Evolutionary conservation across 2,113 vertebrate species (phyloP).

Genomic region (Myrmecophaga tridactyla): DNA sequence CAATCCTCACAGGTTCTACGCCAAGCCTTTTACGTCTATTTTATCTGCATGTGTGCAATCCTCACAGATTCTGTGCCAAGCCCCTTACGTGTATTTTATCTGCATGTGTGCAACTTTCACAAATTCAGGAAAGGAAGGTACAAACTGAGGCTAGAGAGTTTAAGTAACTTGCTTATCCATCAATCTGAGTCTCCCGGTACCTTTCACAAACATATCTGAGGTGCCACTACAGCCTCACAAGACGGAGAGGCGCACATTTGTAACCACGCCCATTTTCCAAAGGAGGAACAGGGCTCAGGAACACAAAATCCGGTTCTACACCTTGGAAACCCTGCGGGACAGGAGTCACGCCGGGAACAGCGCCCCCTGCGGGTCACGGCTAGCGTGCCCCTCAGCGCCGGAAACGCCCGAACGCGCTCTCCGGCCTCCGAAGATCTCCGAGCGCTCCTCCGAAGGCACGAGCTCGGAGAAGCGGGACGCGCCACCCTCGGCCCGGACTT

Average conservation of each 20-base stretch:
- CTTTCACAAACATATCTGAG: background rate
- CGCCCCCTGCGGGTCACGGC: conserved; percentile 80
- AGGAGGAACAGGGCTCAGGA: background rate
- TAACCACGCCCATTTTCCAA: background rate
- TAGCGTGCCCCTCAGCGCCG: conserved; percentile 81
- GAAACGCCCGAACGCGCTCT: conserved; percentile 81
- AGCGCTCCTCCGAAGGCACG: background rate
- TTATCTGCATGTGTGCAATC: background rate
- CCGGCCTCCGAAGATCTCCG: conserved; percentile 2
- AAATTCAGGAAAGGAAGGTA: background rate
- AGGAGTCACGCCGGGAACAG: conserved; percentile 85
- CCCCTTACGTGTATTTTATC: background rate
- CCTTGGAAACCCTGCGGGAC: fast-evolving
- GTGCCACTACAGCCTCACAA: background rate
- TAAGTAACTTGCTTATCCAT: background rate
- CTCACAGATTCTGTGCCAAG: background rate
- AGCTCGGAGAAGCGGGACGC: fast-evolving
- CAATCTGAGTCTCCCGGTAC: background rate
- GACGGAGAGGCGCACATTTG: background rate
- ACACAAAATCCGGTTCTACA: background rate
- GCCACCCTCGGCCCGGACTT: fast-evolving
- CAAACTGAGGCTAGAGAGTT: background rate
- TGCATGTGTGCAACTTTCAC: background rate
- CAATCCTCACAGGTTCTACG: background rate
- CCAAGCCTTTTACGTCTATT: background rate